Base-by-base conservation (phyloP, 2,888 invertebrate genomes). In the Teleogryllus oceanicus region DNA sequence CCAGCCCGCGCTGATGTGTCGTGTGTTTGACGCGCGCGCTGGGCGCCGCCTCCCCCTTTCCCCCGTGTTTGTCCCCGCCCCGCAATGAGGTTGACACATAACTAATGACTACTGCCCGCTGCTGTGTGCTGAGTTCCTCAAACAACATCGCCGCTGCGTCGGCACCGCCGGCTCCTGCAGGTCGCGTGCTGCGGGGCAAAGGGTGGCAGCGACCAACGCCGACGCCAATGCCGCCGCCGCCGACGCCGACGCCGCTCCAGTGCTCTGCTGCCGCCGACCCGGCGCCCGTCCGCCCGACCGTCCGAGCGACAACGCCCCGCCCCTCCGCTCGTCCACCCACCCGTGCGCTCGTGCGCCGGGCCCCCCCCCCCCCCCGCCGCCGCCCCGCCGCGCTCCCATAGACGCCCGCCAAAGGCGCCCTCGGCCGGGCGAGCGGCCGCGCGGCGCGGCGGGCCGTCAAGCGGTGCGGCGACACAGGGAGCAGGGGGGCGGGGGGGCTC, bases 31-130 rank as follows among this genome's bases (percentile, higher is more conserved):
- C 62, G 16, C 62, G 16, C 16, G 16, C 62, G 13, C n/a, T n/a
- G 8, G 16, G n/a, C 16, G 16, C 62, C 16, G 16, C 62, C 62
- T 62, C 62, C 13, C 13, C 62, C 16, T n/a, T n/a, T 13, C 62
- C 62, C 62, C 62, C 62, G 62, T 62, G 62, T 62, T 62, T 62
- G 62, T 62, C 62, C 62, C n/a, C 62, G n/a, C 62, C 62, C 62
- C 62, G n/a, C 62, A 62, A 62, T 62, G 62, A 62, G 62, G 62
- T 62, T 62, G 62, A 62, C 62, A 62, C 62, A 62, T 62, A 62
- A 62, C 62, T 62, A 62, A 62, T 62, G 62, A 62, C 62, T 62
- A 62, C 62, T 62, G 62, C 62, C 62, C 62, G 62, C 62, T 62
- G 62, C 62, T 62, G 62, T 62, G 62, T 62, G 62, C 62, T 62